Evolutionary conservation across 2,797 vertebrate genomes (phyloP), one percentile per base, ranked within the genome.

Genomic region (Carcharodon carcharias): DNA sequence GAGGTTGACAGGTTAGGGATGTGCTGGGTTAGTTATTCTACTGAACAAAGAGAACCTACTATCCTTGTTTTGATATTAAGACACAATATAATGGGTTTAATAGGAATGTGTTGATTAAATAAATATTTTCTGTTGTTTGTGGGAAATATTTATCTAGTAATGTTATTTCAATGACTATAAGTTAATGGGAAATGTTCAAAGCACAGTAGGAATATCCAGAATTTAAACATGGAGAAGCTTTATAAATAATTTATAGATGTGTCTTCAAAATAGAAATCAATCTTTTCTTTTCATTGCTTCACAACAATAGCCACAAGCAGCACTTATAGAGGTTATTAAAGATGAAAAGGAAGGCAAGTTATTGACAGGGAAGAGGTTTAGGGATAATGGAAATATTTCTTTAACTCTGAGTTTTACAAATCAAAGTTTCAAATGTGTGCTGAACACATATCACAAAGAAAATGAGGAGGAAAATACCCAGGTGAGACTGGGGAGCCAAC

Each of bases 341-440:
- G 14, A 16, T 91, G 88, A n/a, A 91, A 91, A 61, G 31, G 56
- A 91, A 35, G 28, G 56, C 56, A 91, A 63, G 35, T 91, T 65
- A 93, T 26, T 93, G n/a, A 93, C 65, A 93, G 61, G 2, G n/a
- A 93, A 65, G n/a, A 85, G 80, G 7, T 45, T 45, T 45, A 18
- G 80, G n/a, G 35, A n/a, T 93, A 35, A 85, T 93, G 91, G 91
- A 65, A 93, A 93, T 65, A 65, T 65, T 85, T 40, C 80, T 45
- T 93, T 93, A n/a, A 93, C 65, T 93, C 40, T 18, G 23, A 61
- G 61, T 35, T 65, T 65, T 65, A 45, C 91, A 35, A 35, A 89
- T 88, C 58, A 35, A 89, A 92, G 89, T 61, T 92, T 63, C 31
- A 16, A 31, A 14, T 21, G n/a, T 65, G n/a, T 40, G 61, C n/a